phyloP scores from a whole-genome alignment of 2,888 invertebrate species.

The Trissonchulus latispiculum region DNA sequence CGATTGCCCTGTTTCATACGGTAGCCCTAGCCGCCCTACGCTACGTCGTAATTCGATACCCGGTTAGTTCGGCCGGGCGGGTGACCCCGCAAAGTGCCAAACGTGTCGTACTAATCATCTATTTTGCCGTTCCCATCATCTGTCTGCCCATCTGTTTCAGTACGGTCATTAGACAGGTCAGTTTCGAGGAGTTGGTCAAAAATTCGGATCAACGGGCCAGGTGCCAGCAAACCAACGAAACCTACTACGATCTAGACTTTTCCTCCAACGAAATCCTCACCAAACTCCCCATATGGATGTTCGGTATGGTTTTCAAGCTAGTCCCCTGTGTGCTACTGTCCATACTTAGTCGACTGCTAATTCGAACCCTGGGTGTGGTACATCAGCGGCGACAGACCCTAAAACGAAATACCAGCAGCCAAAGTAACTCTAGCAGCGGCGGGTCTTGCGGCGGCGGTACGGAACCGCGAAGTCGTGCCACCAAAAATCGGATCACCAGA shows the following conservation, averaged over 20 bases:
- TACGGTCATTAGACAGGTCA: neutral
- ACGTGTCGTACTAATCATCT: neutral
- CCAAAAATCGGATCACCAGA: constrained; percentile 29
- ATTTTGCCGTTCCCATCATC: constrained; percentile 29
- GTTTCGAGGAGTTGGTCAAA: neutral
- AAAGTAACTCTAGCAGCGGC: neutral
- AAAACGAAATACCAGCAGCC: neutral
- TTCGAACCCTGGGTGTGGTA: constrained; percentile 31
- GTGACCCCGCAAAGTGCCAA: neutral
- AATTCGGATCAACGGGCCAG: neutral
- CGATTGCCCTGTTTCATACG: constrained; percentile 34
- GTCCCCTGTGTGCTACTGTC: constrained; percentile 31
- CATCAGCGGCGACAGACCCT: constrained; percentile 22
- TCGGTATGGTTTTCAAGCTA: constrained; percentile 36
- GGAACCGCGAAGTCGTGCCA: neutral
- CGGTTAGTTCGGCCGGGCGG: neutral
- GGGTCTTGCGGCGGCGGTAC: too few species aligned
- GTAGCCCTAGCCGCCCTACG: constrained; percentile 30
- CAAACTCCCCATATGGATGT: constrained; percentile 33
- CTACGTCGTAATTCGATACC: neutral
- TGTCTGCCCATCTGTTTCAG: constrained; percentile 33
- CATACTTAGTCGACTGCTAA: constrained; percentile 19
- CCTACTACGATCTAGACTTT: constrained; percentile 27
- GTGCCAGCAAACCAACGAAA: neutral
- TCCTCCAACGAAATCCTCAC: constrained; percentile 29